Evolutionary conservation across 1,140 invertebrate genomes (phyloP), one percentile per base, ranked within the genome.

Genomic region (Pantala flavescens): DNA sequence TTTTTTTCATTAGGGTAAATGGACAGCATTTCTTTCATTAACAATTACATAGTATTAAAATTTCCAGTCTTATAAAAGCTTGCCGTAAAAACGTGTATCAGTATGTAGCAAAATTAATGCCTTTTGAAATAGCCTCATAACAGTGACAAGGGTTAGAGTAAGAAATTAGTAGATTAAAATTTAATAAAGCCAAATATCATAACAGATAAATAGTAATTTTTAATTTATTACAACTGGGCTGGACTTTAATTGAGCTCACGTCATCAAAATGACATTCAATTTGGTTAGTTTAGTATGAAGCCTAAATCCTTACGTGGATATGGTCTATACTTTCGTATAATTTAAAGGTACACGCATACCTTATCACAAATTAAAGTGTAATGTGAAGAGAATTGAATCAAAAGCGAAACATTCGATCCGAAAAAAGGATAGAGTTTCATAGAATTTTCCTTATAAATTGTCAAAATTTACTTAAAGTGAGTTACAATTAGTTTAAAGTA

Each of bases 71-170:
- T 63, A 63, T 63, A 63, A 63, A 63, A 63, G 49, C 49, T 63
- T 63, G 49, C 49, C 49, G n/a, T 63, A 63, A 63, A 63, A 63
- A 63, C 12, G 49, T 63, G 49, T 63, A 63, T 63, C 49, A 63
- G n/a, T 63, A 63, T 63, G n/a, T 63, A 63, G 49, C 49, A 63
- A 63, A 63, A 63, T 63, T 63, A 63, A 63, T 63, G 49, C 49
- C 49, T 21, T 63, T 63, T 63, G n/a, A 63, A 63, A 63, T 63
- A 63, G 49, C 49, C 49, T 63, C n/a, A 63, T 63, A 63, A 63
- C 49, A 63, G 49, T 63, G 49, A 63, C 12, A 19, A 63, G 49
- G 49, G 49, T 19, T 63, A 21, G 49, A 63, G 49, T 63, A 63
- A 63, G 49, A 63, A 63, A 63, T 63, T 63, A 63, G 49, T 63